Percentiles rank a stretch among this genome's conserved stretches.
These are phyloP conservation scores for Tipula helvola DNA, from an alignment of 2,888 invertebrate species.

Conservation along the genomic window DNA sequence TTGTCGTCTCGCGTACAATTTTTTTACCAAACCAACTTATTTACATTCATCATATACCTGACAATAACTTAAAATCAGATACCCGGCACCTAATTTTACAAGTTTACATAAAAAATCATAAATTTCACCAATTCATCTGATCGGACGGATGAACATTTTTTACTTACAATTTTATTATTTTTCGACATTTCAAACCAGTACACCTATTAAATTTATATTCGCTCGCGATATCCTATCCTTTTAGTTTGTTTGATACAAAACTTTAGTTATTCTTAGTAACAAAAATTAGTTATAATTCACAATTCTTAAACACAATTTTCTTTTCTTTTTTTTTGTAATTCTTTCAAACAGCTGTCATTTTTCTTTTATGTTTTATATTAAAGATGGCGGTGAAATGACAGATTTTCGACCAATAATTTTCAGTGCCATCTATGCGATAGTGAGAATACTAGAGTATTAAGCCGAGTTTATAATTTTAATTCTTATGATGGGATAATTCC, in stretches of 20 bases:
- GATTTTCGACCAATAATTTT: neutral
- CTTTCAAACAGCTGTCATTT: conserved; percentile 4
- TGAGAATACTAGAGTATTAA: neutral
- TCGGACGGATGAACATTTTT: neutral
- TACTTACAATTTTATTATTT: neutral
- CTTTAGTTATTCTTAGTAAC: neutral
- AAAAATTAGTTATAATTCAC: neutral
- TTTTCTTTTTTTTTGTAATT: neutral
- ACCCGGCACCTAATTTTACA: neutral
- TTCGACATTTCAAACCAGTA: neutral
- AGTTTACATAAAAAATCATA: neutral
- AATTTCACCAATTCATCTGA: neutral
- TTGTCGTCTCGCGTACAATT: neutral
- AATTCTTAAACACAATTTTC: neutral
- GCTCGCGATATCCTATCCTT: neutral
- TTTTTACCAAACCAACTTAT: neutral
- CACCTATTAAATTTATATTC: neutral
- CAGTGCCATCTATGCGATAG: neutral
- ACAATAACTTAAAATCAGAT: neutral
- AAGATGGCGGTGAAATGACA: conserved; percentile 8
- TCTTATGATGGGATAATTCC: too few species aligned
- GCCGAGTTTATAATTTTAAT: neutral
- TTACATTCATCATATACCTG: neutral
- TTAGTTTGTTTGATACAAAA: neutral
- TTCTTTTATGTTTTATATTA: neutral